Evolutionary conservation across 2,888 invertebrate genomes (phyloP), one percentile per base, ranked within the genome.

Genomic region (Chaetogeoica ovagalla): DNA sequence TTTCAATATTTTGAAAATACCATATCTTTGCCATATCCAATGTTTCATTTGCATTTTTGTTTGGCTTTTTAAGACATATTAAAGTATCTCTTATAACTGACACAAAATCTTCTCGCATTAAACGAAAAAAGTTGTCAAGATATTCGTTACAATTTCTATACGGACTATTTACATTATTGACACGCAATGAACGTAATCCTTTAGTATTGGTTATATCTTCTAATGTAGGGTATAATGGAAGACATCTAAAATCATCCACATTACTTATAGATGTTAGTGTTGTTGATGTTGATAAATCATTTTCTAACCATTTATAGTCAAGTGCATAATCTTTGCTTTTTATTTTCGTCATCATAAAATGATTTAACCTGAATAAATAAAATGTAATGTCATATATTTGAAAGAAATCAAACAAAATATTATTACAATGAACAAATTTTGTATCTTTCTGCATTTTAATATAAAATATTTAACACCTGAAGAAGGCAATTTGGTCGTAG

Each of bases 71-170:
- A 43, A 74, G 30, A 48, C 3, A 21, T n/a, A 21, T 37, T 52
- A 69, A 89, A 82, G 91, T 92, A 84, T 91, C 89, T 62, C 92
- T 87, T 43, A 96, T 85, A 0, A 94, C 93, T 21, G 89, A 88
- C 52, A 93, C 88, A 84, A 93, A 94, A 86, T 96, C 95, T 87
- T 95, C 94, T 59, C 93, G 87, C 71, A 95, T 85, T 55, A 95
- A 87, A 60, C 92, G 89, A 84, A 93, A 94, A 83, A 94, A 94
- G 17, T 91, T 87, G 83, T 93, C 92, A 37, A 96, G 87, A 85
- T 96, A 96, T 84, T 94, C 90, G 66, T 91, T 88, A 1, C 91
- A 88, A 84, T 88, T 88, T 2, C 87, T 85, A 85, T 92, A 94
- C 0, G 88, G 87, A 17, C 92, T 92, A 62, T 89, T 86, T 0